These are phyloP conservation scores for Anas acuta DNA, from an alignment of 2,797 vertebrate genomes.

Conservation along the genomic window DNA sequence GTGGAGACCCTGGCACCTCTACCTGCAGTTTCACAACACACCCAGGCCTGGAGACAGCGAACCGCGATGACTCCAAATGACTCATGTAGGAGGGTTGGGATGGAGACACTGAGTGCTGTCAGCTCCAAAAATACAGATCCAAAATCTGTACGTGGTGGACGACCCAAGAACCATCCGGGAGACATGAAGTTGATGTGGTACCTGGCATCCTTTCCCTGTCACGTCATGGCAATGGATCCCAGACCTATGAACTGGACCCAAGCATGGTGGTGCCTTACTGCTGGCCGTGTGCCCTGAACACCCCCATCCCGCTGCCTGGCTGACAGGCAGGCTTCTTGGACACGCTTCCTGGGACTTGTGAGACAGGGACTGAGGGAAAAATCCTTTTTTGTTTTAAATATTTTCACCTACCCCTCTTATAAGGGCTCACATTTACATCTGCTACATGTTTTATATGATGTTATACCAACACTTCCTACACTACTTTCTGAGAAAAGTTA, in stretches of 20 bases:
- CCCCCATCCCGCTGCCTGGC: rapidly evolving
- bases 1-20: rapidly evolving
- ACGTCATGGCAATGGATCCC: not conserved
- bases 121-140: not conserved
- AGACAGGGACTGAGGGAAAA: not conserved
- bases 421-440: not conserved
- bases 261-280: not conserved
- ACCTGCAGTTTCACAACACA: not conserved
- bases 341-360: rapidly evolving
- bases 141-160: not conserved
- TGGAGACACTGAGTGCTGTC: not conserved
- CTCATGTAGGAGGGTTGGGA: not conserved
- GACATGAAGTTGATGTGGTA: not conserved
- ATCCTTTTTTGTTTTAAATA: not conserved
- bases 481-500: not conserved
- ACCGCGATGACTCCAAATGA: rapidly evolving
- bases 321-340: not conserved
- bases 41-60: not conserved
- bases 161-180: rapidly evolving
- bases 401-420: not conserved
- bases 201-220: not conserved
- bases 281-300: not conserved
- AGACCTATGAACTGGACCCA: not conserved
- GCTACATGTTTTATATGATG: not conserved
- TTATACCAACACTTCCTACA: not conserved